Conservation (phyloP, 2,113 vertebrate genomes). For the Myotis brandtii region DNA sequence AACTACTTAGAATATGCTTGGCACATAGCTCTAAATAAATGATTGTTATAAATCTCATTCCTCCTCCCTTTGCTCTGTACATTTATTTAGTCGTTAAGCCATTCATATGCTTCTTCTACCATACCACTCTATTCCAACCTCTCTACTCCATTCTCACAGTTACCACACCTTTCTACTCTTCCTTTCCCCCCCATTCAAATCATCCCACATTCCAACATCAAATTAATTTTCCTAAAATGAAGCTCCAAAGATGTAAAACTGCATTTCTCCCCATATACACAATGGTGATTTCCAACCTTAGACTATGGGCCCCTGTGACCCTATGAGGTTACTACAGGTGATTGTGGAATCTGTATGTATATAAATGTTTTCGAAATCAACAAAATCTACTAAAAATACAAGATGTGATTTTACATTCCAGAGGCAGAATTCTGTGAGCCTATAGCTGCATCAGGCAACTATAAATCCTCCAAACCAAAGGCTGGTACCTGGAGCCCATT, state of each 20-base stretch:
- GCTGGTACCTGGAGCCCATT: not conserved
- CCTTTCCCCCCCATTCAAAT: not conserved
- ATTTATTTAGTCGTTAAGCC: not conserved
- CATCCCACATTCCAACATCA: not conserved
- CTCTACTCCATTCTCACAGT: not conserved
- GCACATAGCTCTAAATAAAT: not conserved
- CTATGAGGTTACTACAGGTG: not conserved
- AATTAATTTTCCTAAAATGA: constrained; percentile 24
- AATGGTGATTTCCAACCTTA: not conserved
- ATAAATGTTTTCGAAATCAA: not conserved
- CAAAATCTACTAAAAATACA: not conserved
- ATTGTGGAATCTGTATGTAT: not conserved
- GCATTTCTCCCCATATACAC: not conserved
- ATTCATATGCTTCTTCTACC: not conserved
- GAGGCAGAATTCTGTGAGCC: not conserved
- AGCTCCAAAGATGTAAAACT: not conserved
- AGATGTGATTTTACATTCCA: not conserved
- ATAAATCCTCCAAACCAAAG: not conserved
- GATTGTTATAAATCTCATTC: not conserved
- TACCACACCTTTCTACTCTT: not conserved
- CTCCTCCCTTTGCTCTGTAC: not conserved
- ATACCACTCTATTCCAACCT: not conserved
- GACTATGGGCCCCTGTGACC: not conserved
- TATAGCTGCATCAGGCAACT: not conserved
- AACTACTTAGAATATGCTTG: not conserved